phyloP scores from a whole-genome alignment of 2,888 invertebrate genomes.

The Sinohyriopsis cumingii region DNA sequence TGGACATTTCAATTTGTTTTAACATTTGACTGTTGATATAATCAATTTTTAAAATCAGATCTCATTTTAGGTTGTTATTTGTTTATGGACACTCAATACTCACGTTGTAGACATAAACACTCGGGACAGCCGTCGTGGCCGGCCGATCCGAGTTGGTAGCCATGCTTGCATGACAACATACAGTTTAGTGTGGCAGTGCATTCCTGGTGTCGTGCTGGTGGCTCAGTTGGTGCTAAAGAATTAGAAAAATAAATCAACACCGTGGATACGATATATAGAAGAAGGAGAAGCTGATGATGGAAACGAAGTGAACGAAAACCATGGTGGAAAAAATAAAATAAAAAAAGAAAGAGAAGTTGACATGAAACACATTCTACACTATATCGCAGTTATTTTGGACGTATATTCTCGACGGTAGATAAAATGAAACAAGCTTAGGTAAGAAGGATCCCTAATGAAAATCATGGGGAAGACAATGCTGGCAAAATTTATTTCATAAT shows the following conservation, averaged over 20 bases:
- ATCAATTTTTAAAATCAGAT: too few relatives aligned
- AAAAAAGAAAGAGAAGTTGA: neutral
- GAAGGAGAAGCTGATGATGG: neutral
- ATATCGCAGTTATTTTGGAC: neutral
- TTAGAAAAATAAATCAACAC: neutral
- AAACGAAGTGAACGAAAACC: neutral
- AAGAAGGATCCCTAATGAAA: too few relatives aligned
- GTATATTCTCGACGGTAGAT: too few relatives aligned
- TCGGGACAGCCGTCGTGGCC: slow-evolving; percentile 38
- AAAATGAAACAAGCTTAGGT: too few relatives aligned
- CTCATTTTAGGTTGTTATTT: too few relatives aligned
- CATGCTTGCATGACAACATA: slow-evolving; percentile 38
- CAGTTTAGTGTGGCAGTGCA: slow-evolving; percentile 38
- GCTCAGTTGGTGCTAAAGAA: slow-evolving; percentile 12
- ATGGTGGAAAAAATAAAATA: neutral
- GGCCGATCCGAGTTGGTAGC: slow-evolving; percentile 33
- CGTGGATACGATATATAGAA: neutral
- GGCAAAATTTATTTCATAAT: too few relatives aligned
- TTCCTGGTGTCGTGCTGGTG: slow-evolving; percentile 28
- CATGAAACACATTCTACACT: neutral
- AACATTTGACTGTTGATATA: too few relatives aligned
- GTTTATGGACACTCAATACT: neutral
- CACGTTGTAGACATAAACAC: slow-evolving; percentile 36
- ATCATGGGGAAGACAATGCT: too few relatives aligned
- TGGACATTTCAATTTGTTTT: too few relatives aligned